Conservation (phyloP, 2,888 invertebrate genomes). For the Stegophylla sp. region DNA sequence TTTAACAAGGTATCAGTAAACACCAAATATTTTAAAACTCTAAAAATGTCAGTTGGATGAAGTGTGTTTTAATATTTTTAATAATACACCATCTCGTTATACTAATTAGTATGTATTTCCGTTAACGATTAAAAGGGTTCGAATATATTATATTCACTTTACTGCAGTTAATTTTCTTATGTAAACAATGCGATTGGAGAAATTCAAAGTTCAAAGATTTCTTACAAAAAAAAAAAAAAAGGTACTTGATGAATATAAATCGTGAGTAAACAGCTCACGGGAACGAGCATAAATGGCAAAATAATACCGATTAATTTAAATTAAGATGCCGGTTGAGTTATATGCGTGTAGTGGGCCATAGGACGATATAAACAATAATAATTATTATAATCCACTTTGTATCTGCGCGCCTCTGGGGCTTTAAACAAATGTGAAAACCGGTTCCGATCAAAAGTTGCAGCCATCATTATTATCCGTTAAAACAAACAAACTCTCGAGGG, state of each 20-base stretch:
- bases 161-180: neutral
- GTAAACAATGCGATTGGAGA: neutral
- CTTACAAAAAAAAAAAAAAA: neutral
- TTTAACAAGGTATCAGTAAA: too few species aligned
- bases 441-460: constrained; percentile 39
- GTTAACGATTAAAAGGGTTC: too few species aligned
- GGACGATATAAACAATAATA: constrained; percentile 37
- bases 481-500: constrained; percentile 52
- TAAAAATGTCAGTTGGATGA: too few species aligned
- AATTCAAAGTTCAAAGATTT: neutral
- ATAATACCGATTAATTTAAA: constrained; percentile 33
- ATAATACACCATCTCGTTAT: too few species aligned
- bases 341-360: neutral
- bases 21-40: too few species aligned
- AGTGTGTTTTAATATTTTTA: too few species aligned
- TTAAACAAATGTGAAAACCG: constrained; percentile 11
- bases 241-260: constrained; percentile 27
- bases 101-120: too few species aligned
- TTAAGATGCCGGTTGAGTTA: constrained; percentile 37
- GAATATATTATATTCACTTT: too few species aligned
- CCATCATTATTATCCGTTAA: constrained; percentile 32
- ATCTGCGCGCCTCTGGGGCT: constrained; percentile 14
- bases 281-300: neutral
- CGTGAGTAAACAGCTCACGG: constrained; percentile 30
- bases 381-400: constrained; percentile 49